Percentiles rank a stretch among this genome's conserved stretches.
phyloP scores from a whole-genome alignment of 2,113 vertebrate species.

The Coreoperca whiteheadi region DNA sequence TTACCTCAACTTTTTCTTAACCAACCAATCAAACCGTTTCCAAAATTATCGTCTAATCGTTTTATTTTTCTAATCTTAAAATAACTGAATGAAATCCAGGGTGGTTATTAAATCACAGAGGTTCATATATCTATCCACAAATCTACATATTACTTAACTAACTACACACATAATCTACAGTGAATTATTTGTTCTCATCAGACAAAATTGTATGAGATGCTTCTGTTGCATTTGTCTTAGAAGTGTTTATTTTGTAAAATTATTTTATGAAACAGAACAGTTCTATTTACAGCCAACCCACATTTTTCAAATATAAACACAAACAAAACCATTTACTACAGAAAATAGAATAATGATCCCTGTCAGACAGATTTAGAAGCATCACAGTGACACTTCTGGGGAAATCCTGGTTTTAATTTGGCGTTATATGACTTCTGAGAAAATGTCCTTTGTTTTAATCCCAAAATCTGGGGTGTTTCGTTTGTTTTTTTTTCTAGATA shows the following conservation, averaged over 20 bases:
- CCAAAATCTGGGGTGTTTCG: constrained; percentile 67
- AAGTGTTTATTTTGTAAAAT: constrained; percentile 78
- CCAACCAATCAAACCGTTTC: neutral
- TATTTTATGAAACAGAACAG: constrained; percentile 58
- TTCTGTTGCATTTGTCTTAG: constrained; percentile 2
- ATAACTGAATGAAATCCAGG: neutral
- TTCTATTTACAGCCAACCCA: constrained; percentile 61
- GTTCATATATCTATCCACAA: neutral
- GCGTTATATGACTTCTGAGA: constrained; percentile 70
- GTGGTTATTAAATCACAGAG: neutral
- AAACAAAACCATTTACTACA: constrained; percentile 57
- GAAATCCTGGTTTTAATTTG: constrained; percentile 77
- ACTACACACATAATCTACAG: neutral
- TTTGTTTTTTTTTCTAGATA: constrained; percentile 70
- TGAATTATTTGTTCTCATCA: neutral
- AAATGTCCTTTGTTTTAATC: constrained; percentile 77
- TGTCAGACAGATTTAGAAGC: constrained; percentile 64
- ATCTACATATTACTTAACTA: neutral
- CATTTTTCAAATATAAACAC: constrained; percentile 57
- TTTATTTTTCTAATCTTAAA: neutral
- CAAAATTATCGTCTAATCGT: too few species aligned
- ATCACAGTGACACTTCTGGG: constrained; percentile 66
- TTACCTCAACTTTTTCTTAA: neutral
- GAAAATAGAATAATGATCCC: constrained; percentile 47
- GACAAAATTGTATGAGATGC: neutral